Conservation (phyloP, 2,797 vertebrate species). For the Characodon lateralis region DNA sequence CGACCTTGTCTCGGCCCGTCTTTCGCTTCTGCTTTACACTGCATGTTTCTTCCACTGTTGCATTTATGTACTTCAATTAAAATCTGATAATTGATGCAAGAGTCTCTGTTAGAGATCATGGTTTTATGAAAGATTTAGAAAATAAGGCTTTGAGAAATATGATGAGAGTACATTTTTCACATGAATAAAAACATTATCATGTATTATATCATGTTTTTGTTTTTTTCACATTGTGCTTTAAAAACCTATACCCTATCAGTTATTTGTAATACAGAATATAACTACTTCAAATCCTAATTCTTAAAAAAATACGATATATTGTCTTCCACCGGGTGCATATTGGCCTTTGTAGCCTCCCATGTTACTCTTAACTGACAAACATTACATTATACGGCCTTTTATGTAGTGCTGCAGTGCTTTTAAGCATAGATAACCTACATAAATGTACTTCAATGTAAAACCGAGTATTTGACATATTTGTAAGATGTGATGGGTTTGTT, state of each 20-base stretch:
- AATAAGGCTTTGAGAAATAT: conserved; percentile 3
- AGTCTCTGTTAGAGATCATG: not conserved
- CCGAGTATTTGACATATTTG: conserved; percentile 15
- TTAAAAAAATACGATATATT: not conserved
- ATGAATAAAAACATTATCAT: not conserved
- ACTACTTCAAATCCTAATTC: not conserved
- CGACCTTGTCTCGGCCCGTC: conserved; percentile 13
- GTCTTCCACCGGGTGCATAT: not conserved
- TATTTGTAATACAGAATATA: not conserved
- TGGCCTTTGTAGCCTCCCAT: not conserved
- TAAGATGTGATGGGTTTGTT: not conserved
- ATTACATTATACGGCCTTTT: not conserved
- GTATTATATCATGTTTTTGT: not conserved
- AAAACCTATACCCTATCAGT: not conserved
- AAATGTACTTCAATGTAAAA: conserved; percentile 9
- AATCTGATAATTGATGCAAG: conserved; percentile 43
- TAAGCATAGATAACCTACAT: not conserved
- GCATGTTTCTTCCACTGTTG: conserved; percentile 29
- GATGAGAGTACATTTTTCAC: too few species aligned
- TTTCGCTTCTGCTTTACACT: conserved; percentile 32
- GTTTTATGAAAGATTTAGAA: conserved; percentile 13
- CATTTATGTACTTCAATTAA: conserved; percentile 40
- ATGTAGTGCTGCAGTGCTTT: not conserved
- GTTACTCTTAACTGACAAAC: not conserved
- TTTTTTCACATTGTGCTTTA: not conserved